Evolutionary conservation across 2,888 invertebrate genomes (phyloP).

Genomic region (Thymelicus sylvestris): DNA sequence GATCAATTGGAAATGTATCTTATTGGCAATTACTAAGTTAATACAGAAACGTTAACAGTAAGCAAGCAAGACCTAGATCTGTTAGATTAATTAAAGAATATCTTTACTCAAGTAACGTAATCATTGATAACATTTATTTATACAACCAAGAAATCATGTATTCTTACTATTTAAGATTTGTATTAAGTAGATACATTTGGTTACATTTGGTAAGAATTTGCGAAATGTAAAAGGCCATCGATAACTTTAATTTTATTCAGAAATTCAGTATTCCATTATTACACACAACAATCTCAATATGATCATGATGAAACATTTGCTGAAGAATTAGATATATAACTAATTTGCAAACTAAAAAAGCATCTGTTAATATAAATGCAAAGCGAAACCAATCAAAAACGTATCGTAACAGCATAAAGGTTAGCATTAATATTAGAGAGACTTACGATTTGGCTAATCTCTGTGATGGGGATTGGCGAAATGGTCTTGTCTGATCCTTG

Average conservation of each 20-base stretch:
- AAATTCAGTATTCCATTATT: constrained; percentile 9
- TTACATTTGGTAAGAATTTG: constrained; percentile 19
- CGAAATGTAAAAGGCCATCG: background rate
- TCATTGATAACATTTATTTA: background rate
- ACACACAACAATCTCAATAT: background rate
- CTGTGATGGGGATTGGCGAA: constrained; percentile 86
- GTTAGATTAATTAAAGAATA: background rate
- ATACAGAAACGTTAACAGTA: background rate
- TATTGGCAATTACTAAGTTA: background rate
- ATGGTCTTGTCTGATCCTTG: constrained; percentile 83
- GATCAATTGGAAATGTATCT: constrained; percentile 25
- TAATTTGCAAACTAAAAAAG: constrained; percentile 20
- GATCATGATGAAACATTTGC: constrained; percentile 12
- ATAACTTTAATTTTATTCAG: background rate
- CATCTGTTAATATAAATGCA: constrained; percentile 23
- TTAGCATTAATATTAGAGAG: constrained; percentile 36
- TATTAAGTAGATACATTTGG: background rate
- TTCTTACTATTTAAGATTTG: constrained; percentile 6
- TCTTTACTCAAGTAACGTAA: background rate
- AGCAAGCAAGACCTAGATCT: background rate
- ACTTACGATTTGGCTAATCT: constrained; percentile 89
- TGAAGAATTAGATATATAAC: constrained; percentile 10
- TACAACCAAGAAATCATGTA: background rate
- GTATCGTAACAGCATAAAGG: constrained; percentile 8
- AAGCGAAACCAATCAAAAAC: constrained; percentile 3